Evolutionary conservation across 2,888 invertebrate genomes (phyloP), one percentile per base, ranked within the genome.

Genomic region (Ypsolopha scabrella): DNA sequence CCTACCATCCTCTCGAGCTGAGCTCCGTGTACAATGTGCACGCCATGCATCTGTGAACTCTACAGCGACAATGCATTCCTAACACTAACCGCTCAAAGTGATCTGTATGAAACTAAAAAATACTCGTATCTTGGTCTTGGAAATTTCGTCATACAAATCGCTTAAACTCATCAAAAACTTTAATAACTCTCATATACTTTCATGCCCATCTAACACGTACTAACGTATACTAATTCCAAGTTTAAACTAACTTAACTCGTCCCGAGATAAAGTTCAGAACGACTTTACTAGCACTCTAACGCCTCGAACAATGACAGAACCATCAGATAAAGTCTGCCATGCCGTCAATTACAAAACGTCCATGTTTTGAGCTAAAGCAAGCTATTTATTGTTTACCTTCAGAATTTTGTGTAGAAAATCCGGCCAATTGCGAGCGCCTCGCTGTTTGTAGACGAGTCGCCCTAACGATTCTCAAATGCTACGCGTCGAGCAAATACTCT

Each of bases 21-120:
- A 88, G 80, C 75, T 89, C 89, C 73, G 89, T 90, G 82, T 90
- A 90, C 87, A 90, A 90, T 81, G 88, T 91, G 88, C 91, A 92
- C 88, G 91, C 91, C 88, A 90, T 92, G 90, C 92, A 91, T 90
- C 91, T 92, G 91, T 92, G 91, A 92, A 91, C 89, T 87, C 80
- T 82, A 73, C 56, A 39, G 69, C 77, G 83, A 80, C 85, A 80
- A 79, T 83, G 85, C 85, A 85, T 83, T 83, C 85, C 81, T 77
- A 78, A 79, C 51, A 50, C 50, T 50, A 80, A 83, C 75, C 70
- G 68, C 73, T 77, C 70, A 73, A 70, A 64, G 64, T 68, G 24
- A 38, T 38, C 24, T n/a, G 35, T 33, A 10, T n/a, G n/a, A n/a
- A 38, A 24, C n/a, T 14, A 41, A 24, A 41, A 13, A 38, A n/a